Conservation (phyloP, 2,113 vertebrate species). For the Anguilla rostrata region DNA sequence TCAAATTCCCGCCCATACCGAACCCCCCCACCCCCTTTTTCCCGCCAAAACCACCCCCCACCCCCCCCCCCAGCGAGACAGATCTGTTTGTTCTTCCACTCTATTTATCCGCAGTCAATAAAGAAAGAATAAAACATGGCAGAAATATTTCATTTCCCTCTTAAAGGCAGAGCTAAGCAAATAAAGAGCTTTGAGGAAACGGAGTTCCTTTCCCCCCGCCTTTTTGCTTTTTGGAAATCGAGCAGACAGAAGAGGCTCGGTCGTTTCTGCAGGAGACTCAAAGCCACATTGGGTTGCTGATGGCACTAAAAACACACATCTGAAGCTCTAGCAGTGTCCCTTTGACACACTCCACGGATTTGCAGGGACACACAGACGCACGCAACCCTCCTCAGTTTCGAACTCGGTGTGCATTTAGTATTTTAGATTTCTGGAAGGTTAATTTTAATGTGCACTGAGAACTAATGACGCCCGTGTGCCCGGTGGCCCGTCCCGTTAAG, state of each 20-base stretch:
- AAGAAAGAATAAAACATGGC: neutral
- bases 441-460: too few species aligned
- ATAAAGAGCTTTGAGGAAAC: neutral
- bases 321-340: neutral
- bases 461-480: too few species aligned
- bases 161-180: neutral
- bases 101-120: neutral
- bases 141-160: neutral
- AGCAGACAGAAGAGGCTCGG: conserved; percentile 12
- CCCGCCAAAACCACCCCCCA: neutral
- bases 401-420: neutral
- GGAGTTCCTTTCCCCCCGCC: too few species aligned
- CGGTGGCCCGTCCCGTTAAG: too few species aligned
- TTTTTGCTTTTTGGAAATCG: neutral
- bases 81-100: neutral
- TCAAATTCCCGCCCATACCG: neutral
- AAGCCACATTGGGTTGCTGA: neutral
- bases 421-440: too few species aligned
- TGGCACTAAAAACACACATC: too few species aligned
- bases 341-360: neutral
- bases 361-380: neutral
- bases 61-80: neutral
- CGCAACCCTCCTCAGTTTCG: neutral
- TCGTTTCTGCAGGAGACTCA: neutral
- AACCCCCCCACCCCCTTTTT: neutral